Percentiles rank a stretch among this genome's conserved stretches.
Conservation (phyloP, 1,140 invertebrate species). For the Copidosoma floridanum region DNA sequence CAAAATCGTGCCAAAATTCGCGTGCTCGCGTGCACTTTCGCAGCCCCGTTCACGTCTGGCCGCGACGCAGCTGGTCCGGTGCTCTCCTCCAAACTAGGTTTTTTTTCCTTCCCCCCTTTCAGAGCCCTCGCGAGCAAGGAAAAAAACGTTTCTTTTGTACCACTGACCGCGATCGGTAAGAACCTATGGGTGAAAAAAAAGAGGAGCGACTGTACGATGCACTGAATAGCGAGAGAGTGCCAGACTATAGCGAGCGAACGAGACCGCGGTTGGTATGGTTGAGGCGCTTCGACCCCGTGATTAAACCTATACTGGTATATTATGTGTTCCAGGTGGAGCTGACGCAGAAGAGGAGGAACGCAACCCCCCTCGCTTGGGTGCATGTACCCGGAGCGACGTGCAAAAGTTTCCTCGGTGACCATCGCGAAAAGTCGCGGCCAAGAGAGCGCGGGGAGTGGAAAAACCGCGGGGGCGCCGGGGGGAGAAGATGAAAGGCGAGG, state of each 20-base stretch:
- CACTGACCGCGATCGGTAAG: conserved; percentile 17
- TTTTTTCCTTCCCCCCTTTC: background rate
- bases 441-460: background rate
- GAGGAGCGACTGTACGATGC: background rate
- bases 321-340: conserved; percentile 13
- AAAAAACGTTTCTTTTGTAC: conserved; percentile 14
- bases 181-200: background rate
- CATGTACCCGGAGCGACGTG: too few relatives aligned
- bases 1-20: too few relatives aligned
- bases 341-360: background rate
- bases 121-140: background rate
- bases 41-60: too few relatives aligned
- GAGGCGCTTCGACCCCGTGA: background rate
- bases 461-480: background rate
- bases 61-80: too few relatives aligned
- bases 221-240: conserved; percentile 6
- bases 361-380: too few relatives aligned
- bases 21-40: too few relatives aligned
- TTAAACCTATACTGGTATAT: conserved; percentile 12
- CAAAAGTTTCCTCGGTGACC: too few relatives aligned
- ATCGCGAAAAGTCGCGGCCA: too few relatives aligned
- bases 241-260: background rate
- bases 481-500: conserved; percentile 12
- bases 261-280: background rate
- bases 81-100: background rate